Evolutionary conservation across 35 echinoderm and acorn worm genomes (phyloP).

Genomic region (Apostichopus parvimensis): DNA sequence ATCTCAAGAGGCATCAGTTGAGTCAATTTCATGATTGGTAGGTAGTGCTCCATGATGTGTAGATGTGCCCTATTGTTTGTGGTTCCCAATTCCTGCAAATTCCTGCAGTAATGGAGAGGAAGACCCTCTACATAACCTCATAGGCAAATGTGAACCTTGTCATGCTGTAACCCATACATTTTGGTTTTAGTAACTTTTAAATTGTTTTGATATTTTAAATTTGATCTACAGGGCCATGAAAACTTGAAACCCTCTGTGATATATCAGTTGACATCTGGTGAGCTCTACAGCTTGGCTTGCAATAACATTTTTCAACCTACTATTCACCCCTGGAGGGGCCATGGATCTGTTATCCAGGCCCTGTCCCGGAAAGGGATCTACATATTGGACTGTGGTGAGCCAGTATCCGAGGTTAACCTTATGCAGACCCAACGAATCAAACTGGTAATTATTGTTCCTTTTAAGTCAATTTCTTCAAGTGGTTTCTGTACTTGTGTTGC

Average conservation of each 20-base stretch:
- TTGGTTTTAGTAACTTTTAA: too few species aligned
- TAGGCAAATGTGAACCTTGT: too few species aligned
- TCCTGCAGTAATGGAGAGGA: too few species aligned
- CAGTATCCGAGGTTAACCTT: conserved; percentile 77
- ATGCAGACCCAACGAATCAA: conserved; percentile 83
- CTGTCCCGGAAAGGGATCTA: conserved; percentile 81
- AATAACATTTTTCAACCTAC: conserved; percentile 73
- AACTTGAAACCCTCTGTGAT: conserved; percentile 86
- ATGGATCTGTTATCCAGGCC: conserved; percentile 82
- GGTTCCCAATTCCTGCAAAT: too few species aligned
- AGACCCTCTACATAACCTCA: too few species aligned
- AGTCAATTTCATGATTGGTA: too few species aligned
- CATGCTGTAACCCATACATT: too few species aligned
- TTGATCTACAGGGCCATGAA: conserved; percentile 68
- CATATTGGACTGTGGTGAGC: conserved; percentile 76
- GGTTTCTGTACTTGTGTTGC: too few species aligned
- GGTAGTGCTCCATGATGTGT: too few species aligned
- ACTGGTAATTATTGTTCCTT: conserved; percentile 55
- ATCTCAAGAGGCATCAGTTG: too few species aligned
- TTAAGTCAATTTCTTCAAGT: not conserved
- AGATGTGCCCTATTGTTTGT: too few species aligned
- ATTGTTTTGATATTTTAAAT: too few species aligned
- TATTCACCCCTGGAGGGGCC: conserved; percentile 80
- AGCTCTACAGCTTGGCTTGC: conserved; percentile 83
- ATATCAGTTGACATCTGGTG: conserved; percentile 84